Percentiles rank a stretch among this genome's conserved stretches.
phyloP scores from a whole-genome alignment of 1,140 invertebrate genomes.

The Halyomorpha halys region DNA sequence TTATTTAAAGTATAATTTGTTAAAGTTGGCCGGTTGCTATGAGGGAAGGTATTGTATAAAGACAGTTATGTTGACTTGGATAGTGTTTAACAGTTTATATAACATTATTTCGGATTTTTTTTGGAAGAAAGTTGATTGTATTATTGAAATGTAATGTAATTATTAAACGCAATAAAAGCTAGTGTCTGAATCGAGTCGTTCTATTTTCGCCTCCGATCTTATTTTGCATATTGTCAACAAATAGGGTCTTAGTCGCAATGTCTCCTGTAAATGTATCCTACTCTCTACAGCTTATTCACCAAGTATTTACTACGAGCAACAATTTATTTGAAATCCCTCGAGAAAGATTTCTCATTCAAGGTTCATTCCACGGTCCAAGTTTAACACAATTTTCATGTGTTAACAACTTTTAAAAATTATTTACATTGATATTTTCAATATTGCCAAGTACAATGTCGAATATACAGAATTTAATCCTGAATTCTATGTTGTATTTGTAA shows the following conservation, averaged over 20 bases:
- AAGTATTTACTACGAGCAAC: too few species aligned
- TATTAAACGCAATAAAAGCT: slow-evolving; percentile 18
- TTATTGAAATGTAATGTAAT: slow-evolving; percentile 16
- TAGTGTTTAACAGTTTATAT: slow-evolving; percentile 13
- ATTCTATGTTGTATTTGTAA: too few species aligned
- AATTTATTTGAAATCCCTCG: too few species aligned
- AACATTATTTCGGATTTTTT: slow-evolving; percentile 4
- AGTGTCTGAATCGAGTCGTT: slow-evolving; percentile 19
- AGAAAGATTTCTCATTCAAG: too few species aligned
- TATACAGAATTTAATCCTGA: too few species aligned
- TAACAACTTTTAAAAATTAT: too few species aligned
- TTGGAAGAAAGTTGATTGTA: background rate
- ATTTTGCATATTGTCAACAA: slow-evolving; percentile 3
- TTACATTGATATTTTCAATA: too few species aligned
- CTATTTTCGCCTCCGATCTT: slow-evolving; percentile 15
- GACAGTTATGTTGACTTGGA: slow-evolving; percentile 12
- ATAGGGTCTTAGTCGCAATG: slow-evolving; percentile 1
- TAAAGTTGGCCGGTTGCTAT: slow-evolving; percentile 10
- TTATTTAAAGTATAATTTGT: slow-evolving; percentile 13
- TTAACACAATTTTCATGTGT: too few species aligned
- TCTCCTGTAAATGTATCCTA: too few species aligned
- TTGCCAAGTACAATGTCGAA: too few species aligned
- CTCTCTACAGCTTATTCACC: too few species aligned
- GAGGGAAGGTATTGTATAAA: slow-evolving; percentile 19
- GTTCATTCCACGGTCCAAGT: too few species aligned